These are phyloP conservation scores for Spodoptera litura DNA, from an alignment of 1,140 invertebrate genomes.

Conservation along the genomic window DNA sequence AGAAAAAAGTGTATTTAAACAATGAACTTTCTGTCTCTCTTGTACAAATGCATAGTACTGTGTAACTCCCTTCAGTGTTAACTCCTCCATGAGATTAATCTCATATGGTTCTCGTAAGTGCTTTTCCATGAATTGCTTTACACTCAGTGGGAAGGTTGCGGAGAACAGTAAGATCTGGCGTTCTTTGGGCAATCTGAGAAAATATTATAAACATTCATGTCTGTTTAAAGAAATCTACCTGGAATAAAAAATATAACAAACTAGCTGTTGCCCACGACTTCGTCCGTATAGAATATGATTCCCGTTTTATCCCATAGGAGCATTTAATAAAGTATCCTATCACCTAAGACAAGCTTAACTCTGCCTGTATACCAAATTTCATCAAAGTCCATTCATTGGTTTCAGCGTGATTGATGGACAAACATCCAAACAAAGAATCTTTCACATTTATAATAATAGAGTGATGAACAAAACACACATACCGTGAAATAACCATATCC, in stretches of 20 bases:
- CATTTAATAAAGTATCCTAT: too few species aligned
- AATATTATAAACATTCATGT: background rate
- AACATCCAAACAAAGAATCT: too few species aligned
- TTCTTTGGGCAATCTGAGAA: constrained; percentile 93
- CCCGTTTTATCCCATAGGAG: too few species aligned
- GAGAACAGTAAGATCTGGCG: constrained; percentile 99
- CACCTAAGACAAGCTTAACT: too few species aligned
- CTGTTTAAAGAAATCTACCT: background rate
- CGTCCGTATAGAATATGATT: too few species aligned
- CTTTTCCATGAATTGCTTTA: constrained; percentile 99
- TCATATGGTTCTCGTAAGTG: constrained; percentile 98
- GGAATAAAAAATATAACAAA: too few species aligned
- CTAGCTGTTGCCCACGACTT: too few species aligned
- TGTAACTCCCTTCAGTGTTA: constrained; percentile 99
- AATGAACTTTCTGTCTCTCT: constrained; percentile 99
- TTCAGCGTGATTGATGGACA: too few species aligned
- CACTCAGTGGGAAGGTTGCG: constrained; percentile 99
- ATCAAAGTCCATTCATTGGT: too few species aligned
- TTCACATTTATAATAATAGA: background rate
- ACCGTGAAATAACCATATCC: constrained; percentile 97
- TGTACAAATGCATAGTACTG: constrained; percentile 99
- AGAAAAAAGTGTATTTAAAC: constrained; percentile 99
- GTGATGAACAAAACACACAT: constrained; percentile 47
- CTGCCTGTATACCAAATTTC: too few species aligned
- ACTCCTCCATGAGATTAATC: constrained; percentile 99